Evolutionary conservation across 2,113 vertebrate genomes (phyloP), one percentile per base, ranked within the genome.

Genomic region (Mungos mungo): DNA sequence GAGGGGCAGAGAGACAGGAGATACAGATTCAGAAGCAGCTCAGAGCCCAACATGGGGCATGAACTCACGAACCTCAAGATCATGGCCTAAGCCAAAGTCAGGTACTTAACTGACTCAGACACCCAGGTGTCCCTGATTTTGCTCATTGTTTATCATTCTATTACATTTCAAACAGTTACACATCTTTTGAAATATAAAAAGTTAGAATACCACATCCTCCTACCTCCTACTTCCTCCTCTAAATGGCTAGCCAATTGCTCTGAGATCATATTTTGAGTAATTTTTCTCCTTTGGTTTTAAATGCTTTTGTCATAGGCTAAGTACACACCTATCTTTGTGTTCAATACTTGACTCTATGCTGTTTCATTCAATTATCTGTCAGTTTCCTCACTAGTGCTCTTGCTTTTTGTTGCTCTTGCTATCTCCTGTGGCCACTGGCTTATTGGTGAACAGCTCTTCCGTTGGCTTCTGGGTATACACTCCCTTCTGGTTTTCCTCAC

Each of bases 261-360:
- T 35, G n/a, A 90, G 16, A 63, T 15, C 35, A 31, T 35, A 50
- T 35, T 7, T 72, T 35, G 3, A 47, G 31, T 35, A 31, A 77
- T 87, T 90, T 87, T 50, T 94, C 74, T 47, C 16, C 35, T 4
- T 60, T 57, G 72, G 60, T 63, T 77, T 60, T 66, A 33, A 84
- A 69, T 27, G 79, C 1, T 50, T 89, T 31, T 8, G 31, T 66
- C 35, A 74, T 7, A 38, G 1, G 1, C 31, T 21, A 33, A 47
- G 29, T 80, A 41, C 25, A 57, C 72, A 27, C 25, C 12, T 21
- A 5, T 10, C n/a, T 60, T 47, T 52, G 11, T 31, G 50, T 84
- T 71, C 72, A 63, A 7, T 19, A 29, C 77, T 63, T 60, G 63
- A 41, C 35, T 93, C 74, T 52, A 13, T 63, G 7, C 15, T 21